Evolutionary conservation across 2,113 vertebrate genomes (phyloP).

Genomic region (Aepyceros melampus): DNA sequence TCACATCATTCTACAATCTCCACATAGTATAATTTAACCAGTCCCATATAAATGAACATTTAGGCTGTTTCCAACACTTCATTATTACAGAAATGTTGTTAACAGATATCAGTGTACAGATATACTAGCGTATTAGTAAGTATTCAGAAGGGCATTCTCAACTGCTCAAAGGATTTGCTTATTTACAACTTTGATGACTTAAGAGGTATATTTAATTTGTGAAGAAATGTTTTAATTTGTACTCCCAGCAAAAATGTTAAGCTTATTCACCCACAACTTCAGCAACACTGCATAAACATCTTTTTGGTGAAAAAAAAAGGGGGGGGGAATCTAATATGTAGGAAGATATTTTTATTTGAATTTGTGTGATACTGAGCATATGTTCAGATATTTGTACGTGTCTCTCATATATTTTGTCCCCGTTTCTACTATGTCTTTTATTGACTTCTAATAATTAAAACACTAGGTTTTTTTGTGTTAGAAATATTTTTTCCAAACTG

Average conservation of each 20-base stretch:
- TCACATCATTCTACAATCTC: neutral
- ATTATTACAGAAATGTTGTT: neutral
- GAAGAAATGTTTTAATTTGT: conserved; percentile 21
- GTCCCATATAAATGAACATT: neutral
- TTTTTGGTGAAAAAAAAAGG: neutral
- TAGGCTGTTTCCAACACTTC: neutral
- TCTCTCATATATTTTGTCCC: neutral
- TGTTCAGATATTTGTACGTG: neutral
- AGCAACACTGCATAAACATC: neutral
- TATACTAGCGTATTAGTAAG: neutral
- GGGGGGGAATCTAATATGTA: neutral
- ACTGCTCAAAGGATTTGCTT: neutral
- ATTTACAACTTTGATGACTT: neutral
- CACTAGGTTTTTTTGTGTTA: neutral
- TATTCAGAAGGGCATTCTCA: conserved; percentile 20
- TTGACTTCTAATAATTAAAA: neutral
- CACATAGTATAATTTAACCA: neutral
- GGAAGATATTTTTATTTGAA: neutral
- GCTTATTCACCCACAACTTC: neutral
- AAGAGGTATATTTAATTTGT: neutral
- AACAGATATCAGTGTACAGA: neutral
- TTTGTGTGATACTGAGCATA: neutral
- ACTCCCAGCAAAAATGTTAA: neutral
- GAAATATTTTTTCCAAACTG: neutral
- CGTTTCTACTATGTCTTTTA: neutral